These are phyloP conservation scores for Alethe castanea DNA, from an alignment of 2,113 vertebrate species.

Conservation along the genomic window DNA sequence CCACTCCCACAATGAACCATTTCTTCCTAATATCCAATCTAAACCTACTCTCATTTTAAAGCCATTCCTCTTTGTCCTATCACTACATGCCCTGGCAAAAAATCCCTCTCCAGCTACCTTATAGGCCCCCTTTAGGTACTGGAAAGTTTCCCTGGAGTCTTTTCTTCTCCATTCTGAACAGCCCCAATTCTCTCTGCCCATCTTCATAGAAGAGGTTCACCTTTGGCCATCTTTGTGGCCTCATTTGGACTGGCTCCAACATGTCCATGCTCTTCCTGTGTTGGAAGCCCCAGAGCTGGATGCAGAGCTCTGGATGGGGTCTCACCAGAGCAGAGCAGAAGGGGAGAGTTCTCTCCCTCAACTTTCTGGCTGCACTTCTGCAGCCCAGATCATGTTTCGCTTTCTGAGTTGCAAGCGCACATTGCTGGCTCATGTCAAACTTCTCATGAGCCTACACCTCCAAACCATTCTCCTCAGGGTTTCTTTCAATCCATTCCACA, in stretches of 20 bases:
- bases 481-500: background rate
- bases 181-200: background rate
- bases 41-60: background rate
- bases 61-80: background rate
- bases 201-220: background rate
- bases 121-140: background rate
- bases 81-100: background rate
- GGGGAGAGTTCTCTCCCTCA: background rate
- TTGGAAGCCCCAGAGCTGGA: background rate
- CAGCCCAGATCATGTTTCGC: background rate
- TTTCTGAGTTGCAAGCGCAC: background rate
- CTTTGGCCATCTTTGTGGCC: background rate
- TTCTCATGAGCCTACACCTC: background rate
- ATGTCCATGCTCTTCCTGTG: background rate
- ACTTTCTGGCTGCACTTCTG: background rate
- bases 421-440: background rate
- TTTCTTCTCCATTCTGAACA: background rate
- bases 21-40: background rate
- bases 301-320: background rate
- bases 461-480: background rate
- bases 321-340: background rate
- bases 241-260: rapidly evolving
- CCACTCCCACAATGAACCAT: background rate
- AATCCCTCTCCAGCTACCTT: background rate
- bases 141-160: background rate